Percentiles rank a stretch among this genome's conserved stretches.
These are phyloP conservation scores for Phataginus tricuspis DNA, from an alignment of 2,797 vertebrate species.

Conservation along the genomic window DNA sequence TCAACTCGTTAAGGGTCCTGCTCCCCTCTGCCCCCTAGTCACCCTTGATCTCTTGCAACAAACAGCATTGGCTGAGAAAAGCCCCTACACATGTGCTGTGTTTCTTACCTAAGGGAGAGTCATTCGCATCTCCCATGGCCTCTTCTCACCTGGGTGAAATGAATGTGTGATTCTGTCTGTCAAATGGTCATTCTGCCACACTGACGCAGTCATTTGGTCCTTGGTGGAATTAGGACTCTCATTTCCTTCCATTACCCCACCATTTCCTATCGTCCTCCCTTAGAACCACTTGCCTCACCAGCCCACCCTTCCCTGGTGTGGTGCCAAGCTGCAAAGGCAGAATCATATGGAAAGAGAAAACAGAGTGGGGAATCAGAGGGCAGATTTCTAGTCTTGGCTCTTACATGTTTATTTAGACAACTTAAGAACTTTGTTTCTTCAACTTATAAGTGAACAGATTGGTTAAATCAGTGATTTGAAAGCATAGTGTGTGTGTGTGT, in stretches of 20 bases:
- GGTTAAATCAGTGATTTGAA: neutral
- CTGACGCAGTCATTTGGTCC: neutral
- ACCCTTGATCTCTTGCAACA: neutral
- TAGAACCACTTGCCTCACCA: neutral
- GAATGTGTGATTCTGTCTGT: neutral
- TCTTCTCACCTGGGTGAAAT: neutral
- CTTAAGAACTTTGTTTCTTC: neutral
- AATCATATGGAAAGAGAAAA: neutral
- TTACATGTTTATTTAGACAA: constrained; percentile 39
- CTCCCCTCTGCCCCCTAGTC: neutral
- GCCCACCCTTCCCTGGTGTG: neutral
- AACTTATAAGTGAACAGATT: constrained; percentile 32
- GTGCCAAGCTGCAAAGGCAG: neutral
- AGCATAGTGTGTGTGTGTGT: neutral
- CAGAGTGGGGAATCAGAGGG: neutral
- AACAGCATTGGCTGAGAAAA: neutral
- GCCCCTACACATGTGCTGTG: neutral
- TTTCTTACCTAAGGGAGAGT: neutral
- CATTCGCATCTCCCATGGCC: neutral
- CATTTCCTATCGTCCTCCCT: neutral
- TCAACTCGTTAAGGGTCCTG: neutral
- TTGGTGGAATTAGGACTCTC: neutral
- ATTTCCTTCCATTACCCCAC: neutral
- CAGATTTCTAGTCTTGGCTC: neutral
- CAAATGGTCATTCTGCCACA: neutral